Evolutionary conservation across 2,888 invertebrate species (phyloP).

Genomic region (Latrodectus elegans): DNA sequence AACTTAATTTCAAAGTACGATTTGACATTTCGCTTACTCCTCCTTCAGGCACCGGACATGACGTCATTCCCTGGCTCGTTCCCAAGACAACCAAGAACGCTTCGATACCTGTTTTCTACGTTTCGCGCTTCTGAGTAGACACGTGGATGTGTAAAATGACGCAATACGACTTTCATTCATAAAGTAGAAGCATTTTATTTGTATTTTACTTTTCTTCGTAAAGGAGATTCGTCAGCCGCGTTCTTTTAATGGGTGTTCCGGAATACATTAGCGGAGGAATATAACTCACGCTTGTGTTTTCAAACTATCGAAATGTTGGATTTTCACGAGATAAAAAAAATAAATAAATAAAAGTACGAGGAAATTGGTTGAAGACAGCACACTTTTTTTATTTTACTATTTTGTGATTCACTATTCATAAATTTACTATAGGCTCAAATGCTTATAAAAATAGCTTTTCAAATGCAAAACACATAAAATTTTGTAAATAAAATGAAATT

Average conservation of each 20-base stretch:
- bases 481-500: no score
- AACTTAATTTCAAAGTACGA: conserved; percentile 24
- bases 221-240: conserved; percentile 7
- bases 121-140: conserved; percentile 43
- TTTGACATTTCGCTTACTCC: conserved; percentile 44
- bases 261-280: conserved; percentile 2
- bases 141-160: conserved; percentile 65
- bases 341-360: no score
- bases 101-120: conserved; percentile 26
- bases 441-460: no score
- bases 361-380: neutral
- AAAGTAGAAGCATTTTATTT: conserved; percentile 33
- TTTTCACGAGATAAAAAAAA: no score
- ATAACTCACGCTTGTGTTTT: neutral
- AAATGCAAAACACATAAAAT: no score
- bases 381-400: neutral
- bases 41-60: conserved; percentile 22
- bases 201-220: neutral
- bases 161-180: conserved; percentile 64
- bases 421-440: no score
- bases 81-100: conserved; percentile 52
- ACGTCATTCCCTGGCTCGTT: conserved; percentile 56
- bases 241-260: conserved; percentile 25
- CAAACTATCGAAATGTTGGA: neutral
- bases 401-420: no score